A percentile compares a stretch with the other conserved stretches of the same genome.
Conservation (phyloP, 1,140 invertebrate species). For the Anastatus disparis region DNA sequence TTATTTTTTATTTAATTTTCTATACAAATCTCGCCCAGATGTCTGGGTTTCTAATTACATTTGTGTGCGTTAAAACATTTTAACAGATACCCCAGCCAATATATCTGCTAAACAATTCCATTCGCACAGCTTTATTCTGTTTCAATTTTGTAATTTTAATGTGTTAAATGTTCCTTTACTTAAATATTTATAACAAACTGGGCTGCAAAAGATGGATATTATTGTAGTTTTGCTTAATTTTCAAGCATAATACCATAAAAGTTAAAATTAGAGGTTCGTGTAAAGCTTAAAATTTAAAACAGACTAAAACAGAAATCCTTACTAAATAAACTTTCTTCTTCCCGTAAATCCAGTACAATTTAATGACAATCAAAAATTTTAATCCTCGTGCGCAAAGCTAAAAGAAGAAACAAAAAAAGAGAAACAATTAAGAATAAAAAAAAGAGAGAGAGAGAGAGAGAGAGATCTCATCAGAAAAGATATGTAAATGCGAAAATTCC, state of each 20-base stretch:
- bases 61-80: not conserved
- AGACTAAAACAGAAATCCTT: no score
- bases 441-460: not conserved
- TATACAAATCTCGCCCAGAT: not conserved
- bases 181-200: not conserved
- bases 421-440: no score
- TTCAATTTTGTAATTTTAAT: no score
- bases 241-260: no score
- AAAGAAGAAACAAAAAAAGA: not conserved
- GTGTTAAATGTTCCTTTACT: no score
- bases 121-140: no score
- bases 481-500: not conserved
- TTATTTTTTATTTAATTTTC: no score
- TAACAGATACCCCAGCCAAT: not conserved
- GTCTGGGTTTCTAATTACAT: constrained; percentile 22
- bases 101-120: not conserved
- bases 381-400: not conserved
- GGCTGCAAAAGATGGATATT: not conserved
- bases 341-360: not conserved
- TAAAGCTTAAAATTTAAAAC: no score
- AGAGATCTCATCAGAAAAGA: constrained; percentile 17
- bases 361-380: not conserved
- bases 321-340: not conserved
- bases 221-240: not conserved
- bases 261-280: no score